Conservation (phyloP, 2,888 invertebrate species). For the Athrips mouffetella region DNA sequence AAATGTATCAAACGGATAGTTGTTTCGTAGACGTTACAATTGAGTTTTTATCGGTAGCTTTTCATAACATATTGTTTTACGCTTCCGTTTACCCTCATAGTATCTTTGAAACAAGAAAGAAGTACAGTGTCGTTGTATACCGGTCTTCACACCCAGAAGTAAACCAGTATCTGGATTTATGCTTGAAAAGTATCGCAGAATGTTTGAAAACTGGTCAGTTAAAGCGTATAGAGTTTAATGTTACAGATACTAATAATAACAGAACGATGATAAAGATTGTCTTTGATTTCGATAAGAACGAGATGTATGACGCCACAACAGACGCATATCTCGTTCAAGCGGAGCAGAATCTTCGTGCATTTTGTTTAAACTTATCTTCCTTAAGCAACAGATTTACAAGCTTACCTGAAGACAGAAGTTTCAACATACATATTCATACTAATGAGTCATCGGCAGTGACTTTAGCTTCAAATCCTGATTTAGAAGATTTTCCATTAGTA, state of each 20-base stretch:
- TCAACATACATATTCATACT: constrained; percentile 79
- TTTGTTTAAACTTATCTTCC: constrained; percentile 78
- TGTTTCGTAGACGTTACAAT: constrained; percentile 77
- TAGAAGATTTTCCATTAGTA: constrained; percentile 64
- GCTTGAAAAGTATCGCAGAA: constrained; percentile 68
- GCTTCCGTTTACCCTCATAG: constrained; percentile 81
- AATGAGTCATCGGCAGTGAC: constrained; percentile 78
- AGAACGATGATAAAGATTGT: constrained; percentile 50
- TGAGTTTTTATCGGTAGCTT: constrained; percentile 82
- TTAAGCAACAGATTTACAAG: constrained; percentile 63
- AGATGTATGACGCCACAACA: constrained; percentile 45
- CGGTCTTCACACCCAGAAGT: constrained; percentile 81
- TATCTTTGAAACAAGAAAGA: constrained; percentile 80
- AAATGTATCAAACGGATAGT: constrained; percentile 67
- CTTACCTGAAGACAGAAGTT: constrained; percentile 75
- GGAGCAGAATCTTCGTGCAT: constrained; percentile 80
- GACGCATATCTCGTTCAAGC: constrained; percentile 81
- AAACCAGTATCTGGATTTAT: constrained; percentile 79
- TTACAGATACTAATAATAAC: constrained; percentile 48
- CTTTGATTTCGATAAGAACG: constrained; percentile 52
- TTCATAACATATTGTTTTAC: constrained; percentile 80
- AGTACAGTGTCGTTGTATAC: constrained; percentile 80
- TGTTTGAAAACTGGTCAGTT: constrained; percentile 72
- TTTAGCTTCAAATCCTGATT: constrained; percentile 72
- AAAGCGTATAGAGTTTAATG: constrained; percentile 70